Evolutionary conservation across 2,888 invertebrate genomes (phyloP).

Genomic region (Melanophora roralis): DNA sequence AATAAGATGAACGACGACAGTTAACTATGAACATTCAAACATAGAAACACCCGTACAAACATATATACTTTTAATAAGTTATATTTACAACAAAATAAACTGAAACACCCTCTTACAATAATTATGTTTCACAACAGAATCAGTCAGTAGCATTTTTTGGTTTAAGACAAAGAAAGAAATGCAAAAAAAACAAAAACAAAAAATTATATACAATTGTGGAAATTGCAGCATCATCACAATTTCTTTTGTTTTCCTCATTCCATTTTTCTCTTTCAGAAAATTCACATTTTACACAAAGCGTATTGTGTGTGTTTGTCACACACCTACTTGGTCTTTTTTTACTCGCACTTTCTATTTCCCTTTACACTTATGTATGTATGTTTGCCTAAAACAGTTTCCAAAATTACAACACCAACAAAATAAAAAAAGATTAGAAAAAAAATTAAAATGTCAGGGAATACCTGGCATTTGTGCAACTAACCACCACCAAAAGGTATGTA

Average conservation of each 20-base stretch:
- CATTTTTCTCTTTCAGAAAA: background rate
- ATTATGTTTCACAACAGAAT: background rate
- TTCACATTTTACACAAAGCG: background rate
- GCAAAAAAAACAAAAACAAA: background rate
- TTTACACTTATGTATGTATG: background rate
- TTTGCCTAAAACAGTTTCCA: background rate
- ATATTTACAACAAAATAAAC: constrained; percentile 19
- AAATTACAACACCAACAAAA: constrained; percentile 6
- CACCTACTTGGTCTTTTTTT: background rate
- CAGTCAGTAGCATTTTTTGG: constrained; percentile 29
- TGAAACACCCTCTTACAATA: constrained; percentile 46
- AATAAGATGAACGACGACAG: background rate
- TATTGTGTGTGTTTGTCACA: no score
- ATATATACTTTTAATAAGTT: constrained; percentile 15
- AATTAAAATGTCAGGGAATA: constrained; percentile 42
- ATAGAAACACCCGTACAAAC: no score
- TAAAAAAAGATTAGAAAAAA: background rate
- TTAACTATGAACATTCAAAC: no score
- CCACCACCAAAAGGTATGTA: constrained; percentile 30
- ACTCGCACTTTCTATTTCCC: constrained; percentile 6
- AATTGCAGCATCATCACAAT: constrained; percentile 60
- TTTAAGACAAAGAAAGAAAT: constrained; percentile 7
- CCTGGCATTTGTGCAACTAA: constrained; percentile 10
- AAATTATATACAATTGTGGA: constrained; percentile 54
- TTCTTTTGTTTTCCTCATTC: constrained; percentile 46